These are phyloP conservation scores for Atherix ibis DNA, from an alignment of 2,888 invertebrate species.

Conservation along the genomic window DNA sequence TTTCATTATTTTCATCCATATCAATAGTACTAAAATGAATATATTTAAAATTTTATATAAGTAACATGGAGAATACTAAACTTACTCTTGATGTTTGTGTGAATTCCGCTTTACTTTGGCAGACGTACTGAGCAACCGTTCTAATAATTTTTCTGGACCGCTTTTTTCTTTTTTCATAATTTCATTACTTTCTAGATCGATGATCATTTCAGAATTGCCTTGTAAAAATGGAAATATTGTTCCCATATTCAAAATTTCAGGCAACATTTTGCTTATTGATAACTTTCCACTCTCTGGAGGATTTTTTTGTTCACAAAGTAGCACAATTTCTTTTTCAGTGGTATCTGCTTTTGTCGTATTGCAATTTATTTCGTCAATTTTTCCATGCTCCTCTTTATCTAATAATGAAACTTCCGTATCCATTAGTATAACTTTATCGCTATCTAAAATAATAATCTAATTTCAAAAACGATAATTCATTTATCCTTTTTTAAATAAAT, in stretches of 20 bases:
- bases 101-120: constrained; percentile 39
- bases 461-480: neutral
- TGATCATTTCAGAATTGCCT: constrained; percentile 38
- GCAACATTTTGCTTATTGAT: constrained; percentile 8
- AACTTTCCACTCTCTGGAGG: too few relatives aligned
- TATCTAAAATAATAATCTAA: too few relatives aligned
- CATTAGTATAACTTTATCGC: too few relatives aligned
- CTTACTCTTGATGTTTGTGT: constrained; percentile 35
- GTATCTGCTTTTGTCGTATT: too few relatives aligned
- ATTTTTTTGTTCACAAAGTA: too few relatives aligned
- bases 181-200: constrained; percentile 42
- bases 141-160: constrained; percentile 27
- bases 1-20: constrained; percentile 19
- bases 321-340: too few relatives aligned
- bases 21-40: constrained; percentile 6
- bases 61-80: neutral
- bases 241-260: too few relatives aligned
- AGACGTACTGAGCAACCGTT: constrained; percentile 54
- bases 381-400: too few relatives aligned
- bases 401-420: too few relatives aligned
- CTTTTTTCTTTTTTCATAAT: constrained; percentile 16
- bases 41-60: constrained; percentile 1
- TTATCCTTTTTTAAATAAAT: neutral
- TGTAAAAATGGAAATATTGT: constrained; percentile 42
- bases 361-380: too few relatives aligned